Conservation (phyloP, 1,140 invertebrate genomes). For the Penaeus vannamei region DNA sequence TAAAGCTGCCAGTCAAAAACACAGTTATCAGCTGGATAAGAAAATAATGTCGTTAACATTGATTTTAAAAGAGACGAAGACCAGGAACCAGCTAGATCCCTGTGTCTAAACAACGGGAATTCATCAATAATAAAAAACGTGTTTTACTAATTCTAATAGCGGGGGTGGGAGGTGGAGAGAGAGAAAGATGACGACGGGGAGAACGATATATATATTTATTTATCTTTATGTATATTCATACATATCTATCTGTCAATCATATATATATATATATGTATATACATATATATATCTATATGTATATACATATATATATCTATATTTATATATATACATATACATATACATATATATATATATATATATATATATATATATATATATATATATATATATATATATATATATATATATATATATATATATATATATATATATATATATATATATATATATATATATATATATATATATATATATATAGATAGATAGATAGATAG, state of each 20-base stretch:
- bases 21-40: no score
- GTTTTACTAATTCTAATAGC: no score
- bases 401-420: constrained; percentile 28
- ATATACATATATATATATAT: neutral
- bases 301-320: constrained; percentile 19
- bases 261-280: neutral
- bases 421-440: constrained; percentile 28
- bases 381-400: constrained; percentile 10
- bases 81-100: no score
- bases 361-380: neutral
- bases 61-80: no score
- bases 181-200: neutral
- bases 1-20: no score
- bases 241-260: neutral
- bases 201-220: neutral
- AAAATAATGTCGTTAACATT: no score
- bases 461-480: neutral
- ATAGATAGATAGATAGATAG: no score
- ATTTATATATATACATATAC: no score
- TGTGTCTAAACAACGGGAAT: no score
- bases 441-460: constrained; percentile 20
- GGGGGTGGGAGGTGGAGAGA: neutral
- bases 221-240: neutral
- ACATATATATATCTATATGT: constrained; percentile 4
- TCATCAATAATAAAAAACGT: no score